These are phyloP conservation scores for Alcis repandata DNA, from an alignment of 2,888 invertebrate species.

Conservation along the genomic window DNA sequence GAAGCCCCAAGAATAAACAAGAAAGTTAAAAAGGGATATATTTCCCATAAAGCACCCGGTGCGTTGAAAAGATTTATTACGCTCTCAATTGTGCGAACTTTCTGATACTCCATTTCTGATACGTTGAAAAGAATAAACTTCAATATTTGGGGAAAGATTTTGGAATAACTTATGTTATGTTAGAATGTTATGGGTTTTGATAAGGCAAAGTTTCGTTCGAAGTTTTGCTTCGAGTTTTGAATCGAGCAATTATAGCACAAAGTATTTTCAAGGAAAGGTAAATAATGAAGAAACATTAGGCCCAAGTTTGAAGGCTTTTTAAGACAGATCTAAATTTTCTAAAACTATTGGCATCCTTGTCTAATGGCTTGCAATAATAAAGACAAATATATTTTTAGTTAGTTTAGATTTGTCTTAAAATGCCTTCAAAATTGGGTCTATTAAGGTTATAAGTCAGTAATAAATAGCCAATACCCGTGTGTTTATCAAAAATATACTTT, in stretches of 20 bases:
- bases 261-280: not conserved
- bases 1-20: slow-evolving; percentile 32
- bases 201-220: slow-evolving; percentile 5
- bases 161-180: slow-evolving; percentile 23
- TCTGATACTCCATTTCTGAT: slow-evolving; percentile 33
- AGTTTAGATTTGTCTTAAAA: too few relatives aligned
- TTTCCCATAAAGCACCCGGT: slow-evolving; percentile 30
- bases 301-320: not conserved
- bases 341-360: too few relatives aligned
- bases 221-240: not conserved
- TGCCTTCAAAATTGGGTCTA: too few relatives aligned
- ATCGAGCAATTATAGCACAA: not conserved
- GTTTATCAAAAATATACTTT: too few relatives aligned
- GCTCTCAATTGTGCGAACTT: slow-evolving; percentile 32
- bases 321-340: too few relatives aligned
- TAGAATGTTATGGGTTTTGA: slow-evolving; percentile 18
- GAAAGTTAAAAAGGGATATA: slow-evolving; percentile 32
- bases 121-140: slow-evolving; percentile 29
- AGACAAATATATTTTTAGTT: too few relatives aligned
- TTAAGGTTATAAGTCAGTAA: too few relatives aligned
- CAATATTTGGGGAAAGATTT: slow-evolving; percentile 27
- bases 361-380: too few relatives aligned
- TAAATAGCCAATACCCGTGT: too few relatives aligned
- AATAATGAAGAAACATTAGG: not conserved
- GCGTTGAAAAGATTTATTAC: slow-evolving; percentile 38